Percentiles rank a stretch among this genome's conserved stretches.
Evolutionary conservation across 2,888 invertebrate genomes (phyloP).

Genomic region (Drosophila anomalipes): DNA sequence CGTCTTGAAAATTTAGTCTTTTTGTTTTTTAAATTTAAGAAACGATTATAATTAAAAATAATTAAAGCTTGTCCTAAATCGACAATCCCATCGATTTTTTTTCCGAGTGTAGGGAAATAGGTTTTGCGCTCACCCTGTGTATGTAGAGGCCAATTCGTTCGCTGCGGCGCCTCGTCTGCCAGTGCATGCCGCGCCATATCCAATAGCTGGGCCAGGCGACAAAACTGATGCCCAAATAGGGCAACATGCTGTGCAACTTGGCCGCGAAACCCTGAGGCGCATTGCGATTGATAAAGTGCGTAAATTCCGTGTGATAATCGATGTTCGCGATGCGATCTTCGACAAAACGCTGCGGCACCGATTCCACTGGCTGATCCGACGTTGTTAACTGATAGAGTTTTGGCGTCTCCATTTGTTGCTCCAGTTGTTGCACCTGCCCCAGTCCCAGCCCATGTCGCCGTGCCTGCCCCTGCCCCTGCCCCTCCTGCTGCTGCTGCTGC

Average conservation of each 20-base stretch:
- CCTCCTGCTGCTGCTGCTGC: constrained; percentile 33
- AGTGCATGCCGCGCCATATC: constrained; percentile 67
- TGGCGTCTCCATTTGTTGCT: neutral
- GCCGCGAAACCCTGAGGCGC: constrained; percentile 61
- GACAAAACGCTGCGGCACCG: neutral
- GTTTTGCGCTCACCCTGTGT: constrained; percentile 50
- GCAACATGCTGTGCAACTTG: constrained; percentile 59
- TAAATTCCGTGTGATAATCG: constrained; percentile 59
- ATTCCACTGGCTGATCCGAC: constrained; percentile 17
- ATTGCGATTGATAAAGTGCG: constrained; percentile 64
- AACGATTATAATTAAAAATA: too few relatives aligned
- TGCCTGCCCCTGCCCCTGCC: neutral
- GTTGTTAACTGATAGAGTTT: constrained; percentile 11
- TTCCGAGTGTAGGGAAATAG: neutral
- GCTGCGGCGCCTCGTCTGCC: constrained; percentile 55
- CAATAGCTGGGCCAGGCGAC: constrained; percentile 75
- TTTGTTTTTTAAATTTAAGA: too few relatives aligned
- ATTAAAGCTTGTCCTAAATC: too few relatives aligned
- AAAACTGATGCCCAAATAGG: constrained; percentile 64
- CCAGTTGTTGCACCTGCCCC: neutral
- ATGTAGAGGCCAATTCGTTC: constrained; percentile 64
- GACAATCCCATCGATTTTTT: neutral
- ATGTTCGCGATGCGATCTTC: constrained; percentile 13
- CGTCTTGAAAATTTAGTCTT: neutral
- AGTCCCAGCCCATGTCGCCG: neutral